Evolutionary conservation across 2,113 vertebrate genomes (phyloP), one percentile per base, ranked within the genome.

Genomic region (Anguilla rostrata): DNA sequence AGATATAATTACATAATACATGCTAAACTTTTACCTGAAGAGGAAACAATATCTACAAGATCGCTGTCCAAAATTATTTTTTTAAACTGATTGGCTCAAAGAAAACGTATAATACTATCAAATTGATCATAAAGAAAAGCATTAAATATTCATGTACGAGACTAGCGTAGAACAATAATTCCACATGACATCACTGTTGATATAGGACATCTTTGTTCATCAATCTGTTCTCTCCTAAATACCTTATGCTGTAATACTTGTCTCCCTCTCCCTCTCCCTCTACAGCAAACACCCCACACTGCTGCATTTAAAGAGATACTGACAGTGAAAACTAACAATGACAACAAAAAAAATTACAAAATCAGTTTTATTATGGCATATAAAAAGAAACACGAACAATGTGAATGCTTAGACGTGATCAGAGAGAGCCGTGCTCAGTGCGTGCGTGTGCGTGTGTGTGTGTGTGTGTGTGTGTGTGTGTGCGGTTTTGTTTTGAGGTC

Each of bases 311-410:
- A 29, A 29, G 71, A 75, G 71, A 75, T 34, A 66, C 49, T 57
- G 40, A 3, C 26, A 49, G n/a, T 34, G 12, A 56, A 39, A 49
- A 49, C 46, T 39, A 78, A 83, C 26, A 41, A 60, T 84, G 39
- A 84, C 60, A 71, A 84, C 83, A 29, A 84, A 84, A 84, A 60
- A 71, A 60, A 39, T 40, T 84, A 84, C 83, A 84, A 84, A 84
- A 84, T 71, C 60, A 71, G 83, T 40, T 84, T 84, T 84, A 84
- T 84, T 84, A n/a, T 26, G 43, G 83, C 60, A 84, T 84, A 84
- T 84, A 81, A 40, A 81, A 40, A 81, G 71, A 75, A n/a, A 75
- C 71, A 75, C 26, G 60, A 75, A 75, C 71, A 75, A 75, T 34
- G 9, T 34, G 8, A 75, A 75, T 75, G 71, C 26, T 75, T 12